These are phyloP conservation scores for Spinibarbus caldwelli DNA, from an alignment of 2,797 vertebrate genomes.

Conservation along the genomic window DNA sequence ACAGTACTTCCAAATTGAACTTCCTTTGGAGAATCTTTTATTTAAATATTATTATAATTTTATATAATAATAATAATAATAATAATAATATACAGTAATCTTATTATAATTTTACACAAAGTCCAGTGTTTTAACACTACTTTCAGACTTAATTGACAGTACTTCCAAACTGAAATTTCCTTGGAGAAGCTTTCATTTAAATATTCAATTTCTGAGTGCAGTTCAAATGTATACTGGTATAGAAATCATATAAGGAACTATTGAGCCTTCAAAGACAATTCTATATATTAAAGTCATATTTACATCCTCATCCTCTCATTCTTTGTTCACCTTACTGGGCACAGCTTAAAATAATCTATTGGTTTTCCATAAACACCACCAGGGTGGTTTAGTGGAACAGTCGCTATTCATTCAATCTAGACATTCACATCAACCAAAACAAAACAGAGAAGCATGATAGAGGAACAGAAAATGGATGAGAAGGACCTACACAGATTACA, in stretches of 20 bases:
- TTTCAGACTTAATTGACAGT: background rate
- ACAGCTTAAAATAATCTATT: background rate
- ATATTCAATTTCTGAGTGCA: background rate
- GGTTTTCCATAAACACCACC: background rate
- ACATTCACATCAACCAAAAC: background rate
- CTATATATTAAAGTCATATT: background rate
- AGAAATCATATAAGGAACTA: background rate
- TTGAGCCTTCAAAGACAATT: background rate
- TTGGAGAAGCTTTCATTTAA: constrained; percentile 6
- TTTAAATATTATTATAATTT: too few relatives aligned
- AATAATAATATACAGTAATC: too few relatives aligned
- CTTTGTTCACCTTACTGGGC: background rate
- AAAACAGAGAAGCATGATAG: background rate
- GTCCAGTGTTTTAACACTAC: background rate
- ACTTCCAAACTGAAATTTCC: too few relatives aligned
- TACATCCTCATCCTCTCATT: background rate
- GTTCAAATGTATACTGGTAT: background rate
- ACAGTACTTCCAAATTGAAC: background rate
- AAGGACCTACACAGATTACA: background rate
- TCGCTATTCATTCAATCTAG: constrained; percentile 8
- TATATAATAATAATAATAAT: too few relatives aligned
- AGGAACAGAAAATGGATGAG: background rate
- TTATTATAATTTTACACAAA: background rate
- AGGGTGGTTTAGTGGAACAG: background rate
- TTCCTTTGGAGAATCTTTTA: background rate